These are phyloP conservation scores for Clarias platycephalus DNA, from an alignment of 2,797 vertebrate genomes.

Conservation along the genomic window DNA sequence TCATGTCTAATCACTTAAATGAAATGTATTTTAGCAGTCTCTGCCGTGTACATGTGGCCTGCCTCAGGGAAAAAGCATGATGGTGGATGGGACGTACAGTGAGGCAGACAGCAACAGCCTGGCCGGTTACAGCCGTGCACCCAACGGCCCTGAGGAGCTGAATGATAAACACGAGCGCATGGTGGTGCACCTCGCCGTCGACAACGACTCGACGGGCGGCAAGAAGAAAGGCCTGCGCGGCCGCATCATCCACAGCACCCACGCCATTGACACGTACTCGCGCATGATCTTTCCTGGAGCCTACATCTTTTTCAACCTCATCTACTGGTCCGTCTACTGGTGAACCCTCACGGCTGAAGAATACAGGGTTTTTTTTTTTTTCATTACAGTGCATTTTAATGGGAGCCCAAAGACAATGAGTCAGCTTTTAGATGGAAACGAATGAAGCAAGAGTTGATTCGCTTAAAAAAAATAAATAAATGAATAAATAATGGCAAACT, in stretches of 20 bases:
- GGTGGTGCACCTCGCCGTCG: slow-evolving; percentile 83
- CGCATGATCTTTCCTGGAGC: slow-evolving; percentile 91
- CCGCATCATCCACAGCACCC: slow-evolving; percentile 87
- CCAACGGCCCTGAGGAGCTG: slow-evolving; percentile 75
- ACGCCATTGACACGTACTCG: slow-evolving; percentile 91
- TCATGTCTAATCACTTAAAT: too few species aligned
- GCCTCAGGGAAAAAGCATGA: slow-evolving; percentile 83
- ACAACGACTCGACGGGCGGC: slow-evolving; percentile 74
- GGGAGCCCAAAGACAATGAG: neutral
- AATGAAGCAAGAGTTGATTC: neutral
- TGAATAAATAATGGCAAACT: neutral
- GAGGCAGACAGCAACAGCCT: slow-evolving; percentile 88
- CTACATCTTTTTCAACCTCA: slow-evolving; percentile 93
- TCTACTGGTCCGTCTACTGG: slow-evolving; percentile 95
- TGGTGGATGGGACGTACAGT: slow-evolving; percentile 85
- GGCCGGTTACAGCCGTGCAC: slow-evolving; percentile 83
- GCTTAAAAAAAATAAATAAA: too few species aligned
- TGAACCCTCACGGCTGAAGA: slow-evolving; percentile 59
- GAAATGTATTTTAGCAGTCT: slow-evolving; percentile 48
- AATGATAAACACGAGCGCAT: slow-evolving; percentile 84
- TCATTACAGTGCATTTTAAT: neutral
- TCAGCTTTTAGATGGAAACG: neutral
- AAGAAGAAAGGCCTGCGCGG: slow-evolving; percentile 79
- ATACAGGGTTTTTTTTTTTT: neutral
- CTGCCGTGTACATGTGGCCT: slow-evolving; percentile 84